These are phyloP conservation scores for Montipora efflorescens DNA, from an alignment of 64 coral and sea anemone genomes.

Conservation along the genomic window DNA sequence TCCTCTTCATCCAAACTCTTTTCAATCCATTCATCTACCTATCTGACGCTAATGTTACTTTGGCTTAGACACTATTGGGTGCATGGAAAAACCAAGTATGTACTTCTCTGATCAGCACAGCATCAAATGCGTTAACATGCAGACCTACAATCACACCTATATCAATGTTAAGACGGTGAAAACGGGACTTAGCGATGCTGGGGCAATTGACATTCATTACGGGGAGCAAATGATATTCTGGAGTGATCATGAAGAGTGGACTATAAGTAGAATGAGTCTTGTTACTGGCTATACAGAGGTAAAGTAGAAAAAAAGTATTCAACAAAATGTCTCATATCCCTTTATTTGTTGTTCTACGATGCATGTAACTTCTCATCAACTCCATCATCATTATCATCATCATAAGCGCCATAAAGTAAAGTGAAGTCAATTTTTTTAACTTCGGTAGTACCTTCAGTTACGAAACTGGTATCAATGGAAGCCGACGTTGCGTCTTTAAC, in stretches of 20 bases:
- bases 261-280: constrained; percentile 53
- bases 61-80: constrained; percentile 1
- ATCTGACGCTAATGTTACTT: too few species aligned
- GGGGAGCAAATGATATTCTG: constrained; percentile 34
- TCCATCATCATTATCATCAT: too few species aligned
- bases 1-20: too few species aligned
- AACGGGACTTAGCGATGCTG: neutral
- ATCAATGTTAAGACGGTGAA: constrained; percentile 2
- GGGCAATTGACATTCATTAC: constrained; percentile 50
- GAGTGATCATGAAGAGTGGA: constrained; percentile 45
- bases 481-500: too few species aligned
- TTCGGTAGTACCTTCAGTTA: too few species aligned
- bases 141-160: constrained; percentile 2
- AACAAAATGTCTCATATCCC: too few species aligned
- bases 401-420: too few species aligned
- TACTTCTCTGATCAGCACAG: constrained; percentile 10
- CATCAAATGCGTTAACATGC: constrained; percentile 56
- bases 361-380: too few species aligned
- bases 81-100: neutral
- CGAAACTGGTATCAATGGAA: too few species aligned
- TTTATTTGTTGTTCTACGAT: too few species aligned
- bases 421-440: too few species aligned
- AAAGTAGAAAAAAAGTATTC: neutral
- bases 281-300: constrained; percentile 41
- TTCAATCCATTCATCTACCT: too few species aligned